phyloP scores from a whole-genome alignment of 2,113 vertebrate species.

The Anarhynchus alexandrinus region DNA sequence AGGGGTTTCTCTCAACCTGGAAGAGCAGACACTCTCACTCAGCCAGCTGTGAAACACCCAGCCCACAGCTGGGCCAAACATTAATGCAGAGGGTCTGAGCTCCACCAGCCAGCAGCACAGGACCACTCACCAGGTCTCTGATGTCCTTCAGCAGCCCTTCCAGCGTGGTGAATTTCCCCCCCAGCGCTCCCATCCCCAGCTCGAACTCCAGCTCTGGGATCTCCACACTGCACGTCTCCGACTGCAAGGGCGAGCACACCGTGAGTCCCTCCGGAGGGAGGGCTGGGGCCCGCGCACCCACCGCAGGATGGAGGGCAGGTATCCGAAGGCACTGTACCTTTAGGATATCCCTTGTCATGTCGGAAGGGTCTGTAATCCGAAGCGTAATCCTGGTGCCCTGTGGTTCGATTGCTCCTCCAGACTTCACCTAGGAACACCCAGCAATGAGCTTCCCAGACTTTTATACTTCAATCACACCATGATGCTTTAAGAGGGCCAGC shows the following conservation, averaged over 20 bases:
- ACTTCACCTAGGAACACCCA: slow-evolving; percentile 77
- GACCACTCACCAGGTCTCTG: slow-evolving; percentile 80
- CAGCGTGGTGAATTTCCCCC: slow-evolving; percentile 94
- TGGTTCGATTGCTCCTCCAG: slow-evolving; percentile 88
- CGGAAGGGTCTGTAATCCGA: slow-evolving; percentile 80
- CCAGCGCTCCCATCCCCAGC: slow-evolving; percentile 89
- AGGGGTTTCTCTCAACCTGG: slow-evolving; percentile 90
- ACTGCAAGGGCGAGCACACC: slow-evolving; percentile 52
- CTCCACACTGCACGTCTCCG: slow-evolving; percentile 85
- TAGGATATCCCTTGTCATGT: slow-evolving; percentile 91
- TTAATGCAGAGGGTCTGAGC: fast-evolving
- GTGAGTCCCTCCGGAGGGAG: fast-evolving
- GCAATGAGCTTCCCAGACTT: not conserved
- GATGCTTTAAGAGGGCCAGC: not conserved
- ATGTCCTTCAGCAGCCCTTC: slow-evolving; percentile 93
- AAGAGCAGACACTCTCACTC: not conserved
- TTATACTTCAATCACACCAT: fast-evolving
- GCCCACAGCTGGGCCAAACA: not conserved
- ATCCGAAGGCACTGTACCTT: slow-evolving; percentile 71
- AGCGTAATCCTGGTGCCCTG: slow-evolving; percentile 88
- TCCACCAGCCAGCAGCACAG: not conserved
- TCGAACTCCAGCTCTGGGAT: slow-evolving; percentile 96
- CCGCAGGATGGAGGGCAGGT: fast-evolving
- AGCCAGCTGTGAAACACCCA: not conserved
- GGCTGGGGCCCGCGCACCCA: fast-evolving